Percentiles rank a stretch among this genome's conserved stretches.
These are phyloP conservation scores for Mythimna lalbum DNA, from an alignment of 2,888 invertebrate species.

Conservation along the genomic window DNA sequence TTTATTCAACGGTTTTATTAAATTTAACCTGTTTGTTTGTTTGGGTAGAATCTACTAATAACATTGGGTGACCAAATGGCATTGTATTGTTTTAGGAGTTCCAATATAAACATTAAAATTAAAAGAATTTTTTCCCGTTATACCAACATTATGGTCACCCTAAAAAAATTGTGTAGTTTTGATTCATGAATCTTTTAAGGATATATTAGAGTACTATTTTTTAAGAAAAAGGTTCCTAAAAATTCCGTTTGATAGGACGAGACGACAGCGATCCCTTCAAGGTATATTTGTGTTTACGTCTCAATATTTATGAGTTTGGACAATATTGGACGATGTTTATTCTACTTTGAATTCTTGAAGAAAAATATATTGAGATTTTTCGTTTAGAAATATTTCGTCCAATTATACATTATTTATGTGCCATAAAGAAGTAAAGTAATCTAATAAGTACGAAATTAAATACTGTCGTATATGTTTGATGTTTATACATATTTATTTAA, in stretches of 20 bases:
- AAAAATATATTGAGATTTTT: not conserved
- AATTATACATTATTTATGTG: too few species aligned
- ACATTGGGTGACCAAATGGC: too few species aligned
- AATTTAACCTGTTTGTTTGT: too few species aligned
- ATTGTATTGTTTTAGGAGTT: too few species aligned
- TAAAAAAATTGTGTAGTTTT: conserved; percentile 36
- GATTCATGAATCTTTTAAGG: conserved; percentile 65
- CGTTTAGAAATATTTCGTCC: not conserved
- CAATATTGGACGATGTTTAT: not conserved
- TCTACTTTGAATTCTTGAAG: not conserved
- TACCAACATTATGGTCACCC: conserved; percentile 21
- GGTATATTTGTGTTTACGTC: conserved; percentile 24
- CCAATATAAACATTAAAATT: too few species aligned
- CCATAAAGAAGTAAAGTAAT: too few species aligned
- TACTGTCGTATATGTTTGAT: too few species aligned
- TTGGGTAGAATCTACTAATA: too few species aligned
- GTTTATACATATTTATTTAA: too few species aligned
- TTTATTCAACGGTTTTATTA: too few species aligned
- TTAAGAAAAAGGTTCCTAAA: conserved; percentile 64
- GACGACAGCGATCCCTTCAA: conserved; percentile 34
- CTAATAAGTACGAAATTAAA: too few species aligned
- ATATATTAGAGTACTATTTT: conserved; percentile 64
- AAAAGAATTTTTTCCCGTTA: not conserved
- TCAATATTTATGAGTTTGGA: conserved; percentile 2
- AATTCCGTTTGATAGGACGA: conserved; percentile 54